Conservation (phyloP, 2,888 invertebrate species). For the Macaria notata region DNA sequence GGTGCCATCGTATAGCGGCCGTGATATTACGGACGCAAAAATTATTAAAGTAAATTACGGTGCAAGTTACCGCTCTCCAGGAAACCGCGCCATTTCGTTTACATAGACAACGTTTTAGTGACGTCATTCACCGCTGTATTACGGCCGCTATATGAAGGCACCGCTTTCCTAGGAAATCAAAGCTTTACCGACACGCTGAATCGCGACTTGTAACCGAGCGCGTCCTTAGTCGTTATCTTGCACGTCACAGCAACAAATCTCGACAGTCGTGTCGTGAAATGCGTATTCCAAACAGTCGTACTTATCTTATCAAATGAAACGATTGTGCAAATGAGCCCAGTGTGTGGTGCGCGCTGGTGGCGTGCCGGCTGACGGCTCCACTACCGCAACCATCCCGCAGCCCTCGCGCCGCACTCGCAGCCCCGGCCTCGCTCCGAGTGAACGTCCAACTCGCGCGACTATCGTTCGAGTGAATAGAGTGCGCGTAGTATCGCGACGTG, state of each 20-base stretch:
- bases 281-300: conserved; percentile 66
- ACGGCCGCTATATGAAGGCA: too few species aligned
- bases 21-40: too few species aligned
- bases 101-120: too few species aligned
- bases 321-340: conserved; percentile 76
- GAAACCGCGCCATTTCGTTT: too few species aligned
- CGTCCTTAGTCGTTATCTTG: conserved; percentile 49
- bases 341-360: conserved; percentile 56
- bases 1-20: too few species aligned
- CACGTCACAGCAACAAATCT: conserved; percentile 76
- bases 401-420: conserved; percentile 69
- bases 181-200: conserved; percentile 1
- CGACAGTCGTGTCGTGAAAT: conserved; percentile 62
- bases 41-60: too few species aligned
- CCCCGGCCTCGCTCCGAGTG: conserved; percentile 70
- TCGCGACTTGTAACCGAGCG: conserved; percentile 21
- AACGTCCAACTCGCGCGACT: conserved; percentile 78
- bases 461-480: conserved; percentile 74
- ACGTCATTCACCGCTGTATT: too few species aligned
- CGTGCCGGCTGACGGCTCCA: conserved; percentile 32
- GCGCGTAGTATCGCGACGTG: conserved; percentile 76
- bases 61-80: too few species aligned
- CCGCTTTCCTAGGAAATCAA: too few species aligned
- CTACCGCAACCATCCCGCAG: conserved; percentile 30
- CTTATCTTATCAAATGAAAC: conserved; percentile 73